A percentile compares a stretch with the other conserved stretches of the same genome.
These are phyloP conservation scores for Orthosia incerta DNA, from an alignment of 2,888 invertebrate species.

Conservation along the genomic window DNA sequence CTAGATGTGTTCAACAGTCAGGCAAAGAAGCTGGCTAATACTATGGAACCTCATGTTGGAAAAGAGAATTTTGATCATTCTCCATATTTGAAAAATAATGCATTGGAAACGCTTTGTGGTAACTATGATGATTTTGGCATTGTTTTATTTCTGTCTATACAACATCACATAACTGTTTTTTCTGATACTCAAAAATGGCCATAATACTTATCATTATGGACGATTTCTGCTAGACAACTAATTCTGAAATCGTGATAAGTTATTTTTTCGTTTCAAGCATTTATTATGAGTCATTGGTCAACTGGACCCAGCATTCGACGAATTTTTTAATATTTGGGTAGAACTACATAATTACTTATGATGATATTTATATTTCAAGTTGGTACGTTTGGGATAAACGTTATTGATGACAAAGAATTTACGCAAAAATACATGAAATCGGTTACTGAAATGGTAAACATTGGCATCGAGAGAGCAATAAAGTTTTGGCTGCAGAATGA, in stretches of 20 bases:
- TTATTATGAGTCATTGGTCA: background rate
- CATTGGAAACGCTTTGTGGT: constrained; percentile 43
- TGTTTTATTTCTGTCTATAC: background rate
- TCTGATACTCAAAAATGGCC: background rate
- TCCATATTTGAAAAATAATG: background rate
- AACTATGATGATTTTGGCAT: background rate
- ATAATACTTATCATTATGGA: background rate
- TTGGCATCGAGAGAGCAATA: background rate
- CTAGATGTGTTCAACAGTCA: constrained; percentile 36
- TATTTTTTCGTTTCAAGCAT: background rate
- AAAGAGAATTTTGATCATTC: constrained; percentile 27
- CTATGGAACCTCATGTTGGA: constrained; percentile 10
- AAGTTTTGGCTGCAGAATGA: constrained; percentile 33
- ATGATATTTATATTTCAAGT: constrained; percentile 8
- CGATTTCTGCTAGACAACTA: background rate
- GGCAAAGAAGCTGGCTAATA: constrained; percentile 18
- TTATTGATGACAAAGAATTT: constrained; percentile 24
- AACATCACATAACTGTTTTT: background rate
- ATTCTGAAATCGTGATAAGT: background rate
- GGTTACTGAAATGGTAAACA: background rate
- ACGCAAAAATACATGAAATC: constrained; percentile 21
- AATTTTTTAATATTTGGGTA: background rate
- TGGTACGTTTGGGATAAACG: constrained; percentile 31
- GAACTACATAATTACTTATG: no score
- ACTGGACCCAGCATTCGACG: background rate